phyloP scores from a whole-genome alignment of 30 jellyfish, hydroid and myxozoan species.

The Aurelia sp. region DNA sequence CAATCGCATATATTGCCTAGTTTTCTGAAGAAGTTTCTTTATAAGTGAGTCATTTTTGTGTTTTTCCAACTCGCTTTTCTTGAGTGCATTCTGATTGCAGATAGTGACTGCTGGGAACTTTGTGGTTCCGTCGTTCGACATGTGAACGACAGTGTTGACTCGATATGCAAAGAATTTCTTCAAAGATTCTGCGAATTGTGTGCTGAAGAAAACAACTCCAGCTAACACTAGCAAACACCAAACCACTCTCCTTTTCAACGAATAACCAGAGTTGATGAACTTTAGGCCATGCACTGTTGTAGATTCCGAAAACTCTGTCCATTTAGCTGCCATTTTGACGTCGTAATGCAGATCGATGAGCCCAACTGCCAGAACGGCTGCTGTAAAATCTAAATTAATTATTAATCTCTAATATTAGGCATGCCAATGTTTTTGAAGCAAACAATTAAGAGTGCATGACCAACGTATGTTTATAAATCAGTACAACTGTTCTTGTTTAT shows the following conservation, averaged over 20 bases:
- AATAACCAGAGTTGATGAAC: conserved; percentile 13
- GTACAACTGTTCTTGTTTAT: no score
- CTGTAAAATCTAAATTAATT: no score
- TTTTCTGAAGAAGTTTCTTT: not conserved
- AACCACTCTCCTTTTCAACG: conserved; percentile 1
- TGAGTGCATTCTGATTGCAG: conserved; percentile 55
- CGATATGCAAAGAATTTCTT: conserved; percentile 12
- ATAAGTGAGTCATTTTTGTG: conserved; percentile 9
- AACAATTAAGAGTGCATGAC: no score
- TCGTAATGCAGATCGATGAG: no score
- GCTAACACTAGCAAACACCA: conserved; percentile 30
- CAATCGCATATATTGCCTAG: not conserved
- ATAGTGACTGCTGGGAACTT: conserved; percentile 68
- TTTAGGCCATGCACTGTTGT: conserved; percentile 48
- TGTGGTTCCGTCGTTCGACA: conserved; percentile 44
- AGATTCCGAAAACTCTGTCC: conserved; percentile 41
- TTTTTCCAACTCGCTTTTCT: conserved; percentile 36
- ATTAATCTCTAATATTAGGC: no score
- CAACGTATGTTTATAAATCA: no score
- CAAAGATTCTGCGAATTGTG: conserved; percentile 5
- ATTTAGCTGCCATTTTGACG: conserved; percentile 25
- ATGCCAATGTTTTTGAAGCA: no score
- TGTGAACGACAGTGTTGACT: conserved; percentile 54
- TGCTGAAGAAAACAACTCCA: conserved; percentile 16
- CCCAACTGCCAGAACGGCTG: no score